Conservation (phyloP, 2,888 invertebrate genomes). For the Cybosia mesomella region DNA sequence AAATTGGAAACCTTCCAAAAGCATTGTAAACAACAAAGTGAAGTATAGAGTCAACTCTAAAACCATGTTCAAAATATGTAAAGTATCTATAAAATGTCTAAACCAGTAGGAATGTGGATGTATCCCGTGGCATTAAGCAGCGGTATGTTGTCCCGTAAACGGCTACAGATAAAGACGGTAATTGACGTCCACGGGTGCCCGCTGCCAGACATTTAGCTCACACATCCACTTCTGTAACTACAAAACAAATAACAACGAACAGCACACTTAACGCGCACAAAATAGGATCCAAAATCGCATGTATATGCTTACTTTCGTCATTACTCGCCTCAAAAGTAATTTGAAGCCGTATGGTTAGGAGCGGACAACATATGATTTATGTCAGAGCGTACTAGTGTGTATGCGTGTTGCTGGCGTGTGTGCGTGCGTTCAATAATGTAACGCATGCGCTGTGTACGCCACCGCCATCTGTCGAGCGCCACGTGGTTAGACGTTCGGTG, state of each 20-base stretch:
- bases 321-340: constrained; percentile 77
- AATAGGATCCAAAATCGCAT: constrained; percentile 54
- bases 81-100: constrained; percentile 32
- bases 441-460: constrained; percentile 75
- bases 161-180: constrained; percentile 72
- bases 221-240: constrained; percentile 68
- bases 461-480: constrained; percentile 83
- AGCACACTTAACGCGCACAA: constrained; percentile 27
- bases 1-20: neutral
- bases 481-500: constrained; percentile 64
- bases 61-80: neutral
- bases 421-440: constrained; percentile 78
- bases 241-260: constrained; percentile 39
- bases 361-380: constrained; percentile 82
- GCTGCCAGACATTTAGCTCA: constrained; percentile 74
- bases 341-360: constrained; percentile 81
- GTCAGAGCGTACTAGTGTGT: constrained; percentile 61
- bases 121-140: constrained; percentile 43
- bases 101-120: constrained; percentile 43
- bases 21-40: neutral
- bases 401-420: constrained; percentile 44
- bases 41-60: neutral
- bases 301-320: constrained; percentile 68
- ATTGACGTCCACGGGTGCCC: constrained; percentile 77
- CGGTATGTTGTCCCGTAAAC: constrained; percentile 55